Base-by-base conservation (phyloP, 2,797 vertebrate species). In the Carapus acus region DNA sequence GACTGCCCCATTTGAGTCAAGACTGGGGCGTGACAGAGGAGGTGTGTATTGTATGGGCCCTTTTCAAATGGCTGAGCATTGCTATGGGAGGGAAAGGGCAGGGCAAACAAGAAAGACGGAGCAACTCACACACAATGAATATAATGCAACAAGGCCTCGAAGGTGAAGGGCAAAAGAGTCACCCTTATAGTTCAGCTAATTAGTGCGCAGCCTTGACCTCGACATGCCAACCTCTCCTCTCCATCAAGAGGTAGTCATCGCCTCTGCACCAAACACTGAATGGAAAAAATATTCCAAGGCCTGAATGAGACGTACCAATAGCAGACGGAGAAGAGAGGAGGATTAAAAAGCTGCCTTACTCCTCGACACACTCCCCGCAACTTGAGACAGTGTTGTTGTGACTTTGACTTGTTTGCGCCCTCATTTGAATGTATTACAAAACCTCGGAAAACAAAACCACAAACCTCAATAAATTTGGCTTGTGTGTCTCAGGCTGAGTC, bases 371-470 rank as follows among this genome's bases (percentile, higher is more conserved):
- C 76, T 85, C 81, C 83, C 83, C 67, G 76, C 76, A 57, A 70
- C 67, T 73, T 46, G 71, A 79, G 31, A 33, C 11, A 11, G 31
- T 9, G 31, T 33, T 33, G 31, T 33, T 68, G 76, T 65, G 78
- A 78, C 82, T 85, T 82, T 83, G 77, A 77, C 79, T 84, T 73
- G 72, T 71, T n/a, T 67, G 81, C 75, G 54, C 69, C 72, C 77
- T 84, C 62, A 83, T 82, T 81, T 79, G 74, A 82, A 89, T 85
- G 81, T 80, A 83, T 82, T 83, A 78, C 76, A 67, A 78, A 80
- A 83, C 60, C 71, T 69, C 61, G 42, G 74, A 74, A 85, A 74
- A 83, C 76, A 80, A 80, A 73, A 80, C 78, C 78, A 77, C 77
- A 76, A 77, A 80, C 57, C 73, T 68, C 65, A 75, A 79, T 83